phyloP scores from a whole-genome alignment of 1,140 invertebrate species.

The Panagrolaimus sp. region DNA sequence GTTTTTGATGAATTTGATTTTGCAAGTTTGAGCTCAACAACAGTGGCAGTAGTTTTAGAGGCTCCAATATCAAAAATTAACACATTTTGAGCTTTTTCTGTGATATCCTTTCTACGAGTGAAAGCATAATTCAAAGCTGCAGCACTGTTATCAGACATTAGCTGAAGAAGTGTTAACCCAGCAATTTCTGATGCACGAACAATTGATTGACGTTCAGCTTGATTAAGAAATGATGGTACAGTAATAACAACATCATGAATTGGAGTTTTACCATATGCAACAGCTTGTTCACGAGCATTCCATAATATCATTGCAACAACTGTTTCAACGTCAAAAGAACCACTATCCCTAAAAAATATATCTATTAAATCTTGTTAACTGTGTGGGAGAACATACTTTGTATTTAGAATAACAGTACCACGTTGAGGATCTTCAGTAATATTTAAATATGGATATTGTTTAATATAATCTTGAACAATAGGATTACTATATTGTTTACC shows the following conservation, averaged over 20 bases:
- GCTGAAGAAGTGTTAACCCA: conserved; percentile 69
- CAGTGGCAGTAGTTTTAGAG: conserved; percentile 78
- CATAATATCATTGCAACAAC: conserved; percentile 57
- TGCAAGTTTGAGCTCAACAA: conserved; percentile 79
- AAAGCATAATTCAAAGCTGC: conserved; percentile 97
- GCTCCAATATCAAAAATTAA: conserved; percentile 98
- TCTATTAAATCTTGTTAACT: too few species aligned
- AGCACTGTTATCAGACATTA: conserved; percentile 53
- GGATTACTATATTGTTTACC: conserved; percentile 87
- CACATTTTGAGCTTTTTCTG: conserved; percentile 81
- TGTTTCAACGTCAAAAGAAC: conserved; percentile 44
- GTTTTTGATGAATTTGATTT: conserved; percentile 70
- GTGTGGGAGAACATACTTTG: conserved; percentile 60
- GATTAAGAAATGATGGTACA: conserved; percentile 90
- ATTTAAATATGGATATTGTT: conserved; percentile 84
- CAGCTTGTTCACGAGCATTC: conserved; percentile 50
- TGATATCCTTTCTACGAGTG: conserved; percentile 87
- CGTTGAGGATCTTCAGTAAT: conserved; percentile 69
- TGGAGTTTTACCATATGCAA: conserved; percentile 58
- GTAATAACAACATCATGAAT: conserved; percentile 91
- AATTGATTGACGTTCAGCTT: conserved; percentile 80
- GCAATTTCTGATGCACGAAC: conserved; percentile 79
- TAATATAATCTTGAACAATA: conserved; percentile 73
- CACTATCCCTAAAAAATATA: conserved; percentile 44
- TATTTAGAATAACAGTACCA: conserved; percentile 77